phyloP scores from a whole-genome alignment of 2,888 invertebrate genomes.

The Patella pellucida region DNA sequence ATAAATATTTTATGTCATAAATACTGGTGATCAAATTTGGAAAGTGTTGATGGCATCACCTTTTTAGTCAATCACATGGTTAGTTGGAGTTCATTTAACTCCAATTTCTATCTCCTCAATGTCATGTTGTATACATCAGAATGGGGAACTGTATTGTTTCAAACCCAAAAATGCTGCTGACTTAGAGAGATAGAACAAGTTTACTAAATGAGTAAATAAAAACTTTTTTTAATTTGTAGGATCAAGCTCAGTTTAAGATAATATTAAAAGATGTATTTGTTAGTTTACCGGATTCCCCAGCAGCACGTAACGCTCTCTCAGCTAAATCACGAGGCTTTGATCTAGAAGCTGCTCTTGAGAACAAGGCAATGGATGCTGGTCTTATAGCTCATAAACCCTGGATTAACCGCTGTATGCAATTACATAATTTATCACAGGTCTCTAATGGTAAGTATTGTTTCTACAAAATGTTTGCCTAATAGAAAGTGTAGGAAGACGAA shows the following conservation, averaged over 20 bases:
- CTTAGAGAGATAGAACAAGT: no score
- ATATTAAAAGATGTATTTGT: conserved; percentile 66
- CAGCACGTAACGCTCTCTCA: conserved; percentile 44
- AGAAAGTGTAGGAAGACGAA: not conserved
- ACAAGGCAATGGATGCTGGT: conserved; percentile 59
- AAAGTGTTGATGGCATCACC: no score
- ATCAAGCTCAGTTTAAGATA: conserved; percentile 59
- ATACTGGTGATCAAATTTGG: no score
- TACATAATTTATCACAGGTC: conserved; percentile 65
- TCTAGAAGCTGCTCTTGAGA: conserved; percentile 59
- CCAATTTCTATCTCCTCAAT: no score
- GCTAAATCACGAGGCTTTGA: conserved; percentile 55
- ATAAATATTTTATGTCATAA: no score
- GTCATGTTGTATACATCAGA: no score
- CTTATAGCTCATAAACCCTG: conserved; percentile 67
- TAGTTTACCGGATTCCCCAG: conserved; percentile 62
- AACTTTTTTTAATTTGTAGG: conserved; percentile 37
- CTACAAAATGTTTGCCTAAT: not conserved
- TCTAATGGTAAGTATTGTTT: conserved; percentile 59
- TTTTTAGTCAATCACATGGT: no score
- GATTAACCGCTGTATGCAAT: conserved; percentile 67
- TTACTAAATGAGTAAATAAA: no score
- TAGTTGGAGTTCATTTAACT: no score
- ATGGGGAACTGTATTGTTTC: no score
- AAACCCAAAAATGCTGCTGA: no score